These are phyloP conservation scores for Erebia aethiops DNA, from an alignment of 2,888 invertebrate species.

Conservation along the genomic window DNA sequence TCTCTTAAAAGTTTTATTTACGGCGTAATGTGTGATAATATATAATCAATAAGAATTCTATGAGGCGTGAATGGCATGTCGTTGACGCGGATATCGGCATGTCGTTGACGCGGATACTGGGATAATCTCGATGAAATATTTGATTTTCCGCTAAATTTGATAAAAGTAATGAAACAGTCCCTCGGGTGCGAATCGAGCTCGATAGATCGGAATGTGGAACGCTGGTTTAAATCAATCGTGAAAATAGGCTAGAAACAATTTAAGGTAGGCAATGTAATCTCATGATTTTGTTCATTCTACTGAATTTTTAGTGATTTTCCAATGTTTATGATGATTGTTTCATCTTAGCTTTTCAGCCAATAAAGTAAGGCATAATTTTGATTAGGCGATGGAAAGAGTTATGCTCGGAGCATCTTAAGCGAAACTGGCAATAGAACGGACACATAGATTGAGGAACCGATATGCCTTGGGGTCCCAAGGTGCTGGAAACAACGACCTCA, in stretches of 20 bases:
- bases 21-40: constrained; percentile 4
- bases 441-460: no score
- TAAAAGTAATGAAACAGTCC: constrained; percentile 80
- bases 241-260: constrained; percentile 14
- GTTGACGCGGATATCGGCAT: constrained; percentile 45
- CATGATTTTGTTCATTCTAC: background rate
- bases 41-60: constrained; percentile 14
- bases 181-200: constrained; percentile 45
- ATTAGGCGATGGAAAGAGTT: no score
- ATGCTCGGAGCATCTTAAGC: no score
- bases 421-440: no score
- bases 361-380: no score
- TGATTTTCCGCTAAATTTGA: constrained; percentile 82
- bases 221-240: constrained; percentile 14
- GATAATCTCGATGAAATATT: constrained; percentile 80
- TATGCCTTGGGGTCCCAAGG: no score
- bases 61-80: constrained; percentile 27
- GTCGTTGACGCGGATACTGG: constrained; percentile 54
- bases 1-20: background rate
- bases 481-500: no score
- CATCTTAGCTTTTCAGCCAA: no score
- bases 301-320: no score
- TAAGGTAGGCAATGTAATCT: constrained; percentile 5
- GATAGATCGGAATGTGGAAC: constrained; percentile 28
- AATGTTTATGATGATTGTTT: no score